Evolutionary conservation across 2,888 invertebrate species (phyloP).

Genomic region (Cinara cedri): DNA sequence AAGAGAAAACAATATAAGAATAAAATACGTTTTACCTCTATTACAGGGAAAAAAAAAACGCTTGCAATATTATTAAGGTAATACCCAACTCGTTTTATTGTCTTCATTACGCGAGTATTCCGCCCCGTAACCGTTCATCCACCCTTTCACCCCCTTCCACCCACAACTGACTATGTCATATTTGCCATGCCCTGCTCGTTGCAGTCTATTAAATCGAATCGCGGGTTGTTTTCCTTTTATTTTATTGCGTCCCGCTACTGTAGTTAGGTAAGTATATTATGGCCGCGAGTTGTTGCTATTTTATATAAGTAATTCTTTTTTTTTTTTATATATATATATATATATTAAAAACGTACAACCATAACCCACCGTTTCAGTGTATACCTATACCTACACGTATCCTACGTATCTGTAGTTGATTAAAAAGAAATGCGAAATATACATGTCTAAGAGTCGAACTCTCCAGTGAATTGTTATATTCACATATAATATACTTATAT

Average conservation of each 20-base stretch:
- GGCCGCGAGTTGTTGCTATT: slow-evolving; percentile 8
- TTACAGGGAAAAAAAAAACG: slow-evolving; percentile 41
- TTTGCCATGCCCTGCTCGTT: background rate
- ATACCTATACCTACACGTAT: background rate
- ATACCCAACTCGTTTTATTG: slow-evolving; percentile 52
- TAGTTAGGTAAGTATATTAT: background rate
- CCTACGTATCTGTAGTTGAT: slow-evolving; percentile 22
- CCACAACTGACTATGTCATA: slow-evolving; percentile 18
- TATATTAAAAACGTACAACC: slow-evolving; percentile 47
- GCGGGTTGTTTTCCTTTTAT: slow-evolving; percentile 27
- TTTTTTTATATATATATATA: too few species aligned
- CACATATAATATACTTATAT: too few species aligned
- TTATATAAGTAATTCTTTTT: slow-evolving; percentile 34
- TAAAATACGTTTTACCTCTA: slow-evolving; percentile 30
- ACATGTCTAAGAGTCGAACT: too few species aligned
- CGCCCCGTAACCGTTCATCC: background rate
- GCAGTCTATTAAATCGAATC: slow-evolving; percentile 37
- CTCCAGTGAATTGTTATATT: too few species aligned
- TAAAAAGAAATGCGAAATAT: slow-evolving; percentile 12
- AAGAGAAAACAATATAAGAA: background rate
- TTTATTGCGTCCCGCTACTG: slow-evolving; percentile 27
- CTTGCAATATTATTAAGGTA: slow-evolving; percentile 55
- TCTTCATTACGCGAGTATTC: slow-evolving; percentile 45
- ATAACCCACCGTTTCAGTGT: background rate
- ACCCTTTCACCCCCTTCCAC: background rate